Percentiles rank a stretch among this genome's conserved stretches.
Evolutionary conservation across 1,140 invertebrate species (phyloP).

Genomic region (Nylanderia fulva): DNA sequence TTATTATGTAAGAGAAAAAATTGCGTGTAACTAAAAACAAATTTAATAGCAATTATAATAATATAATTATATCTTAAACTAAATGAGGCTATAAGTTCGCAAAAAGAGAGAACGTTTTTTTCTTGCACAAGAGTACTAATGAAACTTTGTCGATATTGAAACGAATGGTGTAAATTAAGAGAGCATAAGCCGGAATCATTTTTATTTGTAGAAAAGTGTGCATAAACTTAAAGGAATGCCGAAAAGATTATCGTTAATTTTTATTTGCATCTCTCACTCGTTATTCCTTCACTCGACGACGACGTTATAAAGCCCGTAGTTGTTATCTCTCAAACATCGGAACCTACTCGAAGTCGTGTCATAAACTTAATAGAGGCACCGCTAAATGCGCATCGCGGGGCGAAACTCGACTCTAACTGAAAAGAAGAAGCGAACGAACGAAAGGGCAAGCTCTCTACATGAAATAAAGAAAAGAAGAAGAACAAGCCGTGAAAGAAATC

Average conservation of each 20-base stretch:
- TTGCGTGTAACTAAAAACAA: neutral
- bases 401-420: slow-evolving; percentile 66
- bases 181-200: slow-evolving; percentile 36
- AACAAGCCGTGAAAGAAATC: slow-evolving; percentile 61
- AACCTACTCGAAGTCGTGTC: slow-evolving; percentile 66
- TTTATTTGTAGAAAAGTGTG: slow-evolving; percentile 58
- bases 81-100: slow-evolving; percentile 23
- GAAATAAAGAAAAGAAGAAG: slow-evolving; percentile 59
- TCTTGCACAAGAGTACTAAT: neutral
- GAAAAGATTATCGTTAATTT: slow-evolving; percentile 56
- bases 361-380: slow-evolving; percentile 63
- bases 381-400: slow-evolving; percentile 56
- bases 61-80: neutral
- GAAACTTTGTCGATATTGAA: slow-evolving; percentile 47
- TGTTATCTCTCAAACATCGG: slow-evolving; percentile 66
- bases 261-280: slow-evolving; percentile 42
- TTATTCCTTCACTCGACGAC: slow-evolving; percentile 49
- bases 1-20: neutral
- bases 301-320: slow-evolving; percentile 59
- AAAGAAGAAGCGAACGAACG: slow-evolving; percentile 64
- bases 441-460: slow-evolving; percentile 34
- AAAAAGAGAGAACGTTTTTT: neutral
- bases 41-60: neutral
- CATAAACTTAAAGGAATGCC: slow-evolving; percentile 54
- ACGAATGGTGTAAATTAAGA: slow-evolving; percentile 45